Evolutionary conservation across 2,113 vertebrate genomes (phyloP), one percentile per base, ranked within the genome.

Genomic region (Etia nguti): DNA sequence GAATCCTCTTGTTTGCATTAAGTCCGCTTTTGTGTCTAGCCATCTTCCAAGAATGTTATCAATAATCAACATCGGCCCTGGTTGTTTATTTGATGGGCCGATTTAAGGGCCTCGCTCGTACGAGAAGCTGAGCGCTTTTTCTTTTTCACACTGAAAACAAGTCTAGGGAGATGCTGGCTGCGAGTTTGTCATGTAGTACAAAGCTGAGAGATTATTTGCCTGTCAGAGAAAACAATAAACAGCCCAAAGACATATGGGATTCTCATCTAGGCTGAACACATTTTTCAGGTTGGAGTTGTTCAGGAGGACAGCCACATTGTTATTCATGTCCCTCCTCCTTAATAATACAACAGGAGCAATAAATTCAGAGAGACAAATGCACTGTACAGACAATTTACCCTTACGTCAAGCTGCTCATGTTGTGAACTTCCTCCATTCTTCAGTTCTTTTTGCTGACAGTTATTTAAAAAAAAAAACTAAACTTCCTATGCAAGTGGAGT

Each of bases 161-260:
- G 59, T 43, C 4, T 2, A 65, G 60, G 46, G 43, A 82, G 56
- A 57, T 12, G 5, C 48, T 34, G n/a, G 57, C 75, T 54, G 54
- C 10, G 26, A 18, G 59, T 91, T 86, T 85, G 36, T 55, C 43
- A 46, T 60, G 16, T 15, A 11, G 54, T 24, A 79, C 34, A 79
- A 56, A 60, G 75, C 77, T 18, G 80, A 83, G 54, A 79, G 80
- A 91, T 90, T 79, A 92, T 90, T 60, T 83, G n/a, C 68, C 68
- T 54, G 86, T 88, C 85, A 77, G 80, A 89, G 65, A 87, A 86
- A 89, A 88, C 87, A 89, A 83, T 86, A 85, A 92, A 85, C 82
- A 86, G 85, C 60, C 80, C 22, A 89, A 83, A 84, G 93, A 91
- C 85, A 46, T 83, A 94, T 91, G 88, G 62, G 79, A 73, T 83